Conservation (phyloP, 2,888 invertebrate species). For the Drosophila differens region DNA sequence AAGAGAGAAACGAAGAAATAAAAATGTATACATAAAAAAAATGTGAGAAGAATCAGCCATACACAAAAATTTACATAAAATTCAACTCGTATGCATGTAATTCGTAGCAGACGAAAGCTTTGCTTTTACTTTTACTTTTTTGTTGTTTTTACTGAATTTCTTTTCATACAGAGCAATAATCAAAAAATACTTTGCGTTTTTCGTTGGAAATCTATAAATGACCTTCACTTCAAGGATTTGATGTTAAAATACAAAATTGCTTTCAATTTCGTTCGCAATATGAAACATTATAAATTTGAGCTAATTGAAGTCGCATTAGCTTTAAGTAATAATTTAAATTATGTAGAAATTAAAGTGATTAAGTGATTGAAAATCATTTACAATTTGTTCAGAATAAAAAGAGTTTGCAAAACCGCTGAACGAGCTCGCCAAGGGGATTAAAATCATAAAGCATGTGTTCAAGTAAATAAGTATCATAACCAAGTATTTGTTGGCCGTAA, state of each 20-base stretch:
- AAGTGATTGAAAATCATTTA: background rate
- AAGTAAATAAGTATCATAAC: background rate
- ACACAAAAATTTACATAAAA: constrained; percentile 69
- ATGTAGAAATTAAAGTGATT: background rate
- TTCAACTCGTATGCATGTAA: constrained; percentile 56
- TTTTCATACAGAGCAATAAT: constrained; percentile 14
- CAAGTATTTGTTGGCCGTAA: background rate
- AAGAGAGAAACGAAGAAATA: constrained; percentile 1
- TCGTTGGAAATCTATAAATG: constrained; percentile 18
- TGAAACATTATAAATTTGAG: no score
- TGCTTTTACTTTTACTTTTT: constrained; percentile 33
- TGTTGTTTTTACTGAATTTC: background rate
- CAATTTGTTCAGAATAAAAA: background rate
- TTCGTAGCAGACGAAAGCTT: constrained; percentile 61
- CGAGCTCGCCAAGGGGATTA: background rate
- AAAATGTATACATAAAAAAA: constrained; percentile 11
- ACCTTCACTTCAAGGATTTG: background rate
- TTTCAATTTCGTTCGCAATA: background rate
- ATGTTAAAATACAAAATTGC: background rate
- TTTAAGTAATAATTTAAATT: background rate
- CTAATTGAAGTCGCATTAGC: background rate
- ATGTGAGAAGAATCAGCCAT: constrained; percentile 29
- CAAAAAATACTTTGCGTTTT: constrained; percentile 18
- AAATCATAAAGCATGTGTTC: background rate
- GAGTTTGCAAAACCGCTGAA: background rate